Conservation (phyloP, 2,113 vertebrate genomes). For the Erythrolamprus reginae region DNA sequence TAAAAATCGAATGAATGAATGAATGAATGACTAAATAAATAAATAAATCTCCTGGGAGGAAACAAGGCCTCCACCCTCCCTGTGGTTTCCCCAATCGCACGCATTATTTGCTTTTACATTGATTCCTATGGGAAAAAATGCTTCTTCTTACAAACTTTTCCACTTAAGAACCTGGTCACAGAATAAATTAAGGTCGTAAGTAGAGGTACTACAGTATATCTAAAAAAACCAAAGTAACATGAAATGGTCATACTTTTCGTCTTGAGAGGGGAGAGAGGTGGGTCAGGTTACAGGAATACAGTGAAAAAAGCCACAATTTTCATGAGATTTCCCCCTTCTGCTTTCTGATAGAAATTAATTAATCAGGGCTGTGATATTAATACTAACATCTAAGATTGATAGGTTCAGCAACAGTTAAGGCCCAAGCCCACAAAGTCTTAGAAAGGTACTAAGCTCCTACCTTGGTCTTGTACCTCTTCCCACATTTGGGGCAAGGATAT, state of each 20-base stretch:
- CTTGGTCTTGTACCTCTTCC: constrained; percentile 97
- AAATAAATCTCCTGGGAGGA: too few relatives aligned
- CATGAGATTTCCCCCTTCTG: not conserved
- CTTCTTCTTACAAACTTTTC: too few relatives aligned
- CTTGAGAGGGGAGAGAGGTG: not conserved
- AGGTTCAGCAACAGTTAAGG: not conserved
- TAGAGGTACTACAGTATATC: too few relatives aligned
- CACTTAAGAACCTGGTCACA: too few relatives aligned
- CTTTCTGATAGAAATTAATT: not conserved
- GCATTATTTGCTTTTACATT: too few relatives aligned
- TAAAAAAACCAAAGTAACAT: not conserved
- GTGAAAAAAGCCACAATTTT: not conserved
- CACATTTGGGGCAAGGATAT: constrained; percentile 83
- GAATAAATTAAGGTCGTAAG: too few relatives aligned
- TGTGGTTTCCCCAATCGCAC: too few relatives aligned
- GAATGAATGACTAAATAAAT: too few relatives aligned
- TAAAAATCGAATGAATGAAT: too few relatives aligned
- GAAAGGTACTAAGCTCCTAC: constrained; percentile 51
- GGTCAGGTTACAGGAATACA: not conserved
- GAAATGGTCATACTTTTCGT: not conserved
- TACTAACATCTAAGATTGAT: not conserved
- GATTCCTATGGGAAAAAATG: too few relatives aligned
- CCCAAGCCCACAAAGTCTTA: not conserved
- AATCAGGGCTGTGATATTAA: not conserved
- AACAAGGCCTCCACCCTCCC: too few relatives aligned